phyloP scores from a whole-genome alignment of 1,140 invertebrate species.

The Scaptomyza graminum region DNA sequence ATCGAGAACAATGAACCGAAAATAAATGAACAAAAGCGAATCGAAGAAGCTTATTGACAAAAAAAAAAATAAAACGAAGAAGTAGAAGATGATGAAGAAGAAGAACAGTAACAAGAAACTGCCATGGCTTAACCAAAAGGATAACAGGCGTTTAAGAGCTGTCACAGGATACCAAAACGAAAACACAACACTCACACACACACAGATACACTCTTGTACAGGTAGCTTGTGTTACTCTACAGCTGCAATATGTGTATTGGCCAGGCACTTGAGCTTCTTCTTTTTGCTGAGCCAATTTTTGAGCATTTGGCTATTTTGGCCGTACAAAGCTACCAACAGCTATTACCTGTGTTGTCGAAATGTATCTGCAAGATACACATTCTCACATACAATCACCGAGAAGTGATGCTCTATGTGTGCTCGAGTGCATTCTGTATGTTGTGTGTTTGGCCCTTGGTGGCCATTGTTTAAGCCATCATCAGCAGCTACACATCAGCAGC shows the following conservation, averaged over 20 bases:
- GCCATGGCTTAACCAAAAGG: slow-evolving; percentile 35
- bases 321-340: slow-evolving; percentile 16
- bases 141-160: slow-evolving; percentile 44
- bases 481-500: slow-evolving; percentile 43
- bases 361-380: slow-evolving; percentile 62
- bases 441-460: slow-evolving; percentile 37
- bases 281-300: slow-evolving; percentile 57
- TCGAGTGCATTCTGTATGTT: slow-evolving; percentile 36
- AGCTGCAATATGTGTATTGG: slow-evolving; percentile 57
- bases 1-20: slow-evolving; percentile 66
- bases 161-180: slow-evolving; percentile 27
- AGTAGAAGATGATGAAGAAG: background rate
- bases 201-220: slow-evolving; percentile 31
- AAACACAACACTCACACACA: slow-evolving; percentile 8
- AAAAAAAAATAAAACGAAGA: slow-evolving; percentile 17
- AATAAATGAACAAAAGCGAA: slow-evolving; percentile 58
- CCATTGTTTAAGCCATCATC: slow-evolving; percentile 57
- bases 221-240: slow-evolving; percentile 34
- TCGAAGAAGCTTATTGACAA: slow-evolving; percentile 66
- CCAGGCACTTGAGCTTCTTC: slow-evolving; percentile 36
- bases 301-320: slow-evolving; percentile 53
- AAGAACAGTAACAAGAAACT: slow-evolving; percentile 36
- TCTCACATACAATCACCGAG: slow-evolving; percentile 15
- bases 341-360: slow-evolving; percentile 75
- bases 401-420: background rate